Base-by-base conservation (phyloP, 1,140 invertebrate species). In the Temnothorax nylanderi region DNA sequence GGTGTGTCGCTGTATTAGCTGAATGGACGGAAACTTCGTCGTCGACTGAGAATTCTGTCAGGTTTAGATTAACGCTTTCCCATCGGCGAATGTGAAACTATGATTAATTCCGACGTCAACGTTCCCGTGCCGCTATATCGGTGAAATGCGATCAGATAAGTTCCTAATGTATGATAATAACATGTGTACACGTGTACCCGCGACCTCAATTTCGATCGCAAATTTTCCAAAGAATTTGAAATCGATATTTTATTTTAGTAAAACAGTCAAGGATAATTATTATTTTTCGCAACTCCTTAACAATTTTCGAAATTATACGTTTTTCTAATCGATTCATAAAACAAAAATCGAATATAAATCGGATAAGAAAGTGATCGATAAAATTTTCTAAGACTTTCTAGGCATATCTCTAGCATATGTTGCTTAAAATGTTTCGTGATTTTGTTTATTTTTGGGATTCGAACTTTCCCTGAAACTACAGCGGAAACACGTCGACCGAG, bases 31-130 rank as follows among this genome's bases (percentile, higher is more conserved):
- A 86, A 86, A 60, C 64, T 86, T 80, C 54, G 69, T n/a, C 65
- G 44, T 62, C 47, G 41, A 26, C 49, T 37, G 80, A 62, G 80
- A 86, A 86, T 74, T 76, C 71, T 21, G 58, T 86, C 78, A 89
- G 60, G 41, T 18, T 85, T 37, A 49, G 58, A 87, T 85, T 87
- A 87, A 67, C 80, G 72, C 16, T 84, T 75, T 75, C 37, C 65
- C 64, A 86, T 84, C 71, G 16, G 60, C 54, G 32, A 69, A 58
- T 32, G 51, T 18, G 13, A 54, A 58, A 60, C 49, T 81, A 81
- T 86, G 76, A 86, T 86, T 86, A 76, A 86, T 86, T 86, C 75
- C 11, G 85, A 58, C 75, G 49, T 65, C 18, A 47, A 64, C 21
- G 37, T 69, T 16, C n/a, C n/a, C 41, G 16, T n/a, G 21, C 8